phyloP scores from a whole-genome alignment of 23 tunicate genomes.

The Halocynthia aurantium region DNA sequence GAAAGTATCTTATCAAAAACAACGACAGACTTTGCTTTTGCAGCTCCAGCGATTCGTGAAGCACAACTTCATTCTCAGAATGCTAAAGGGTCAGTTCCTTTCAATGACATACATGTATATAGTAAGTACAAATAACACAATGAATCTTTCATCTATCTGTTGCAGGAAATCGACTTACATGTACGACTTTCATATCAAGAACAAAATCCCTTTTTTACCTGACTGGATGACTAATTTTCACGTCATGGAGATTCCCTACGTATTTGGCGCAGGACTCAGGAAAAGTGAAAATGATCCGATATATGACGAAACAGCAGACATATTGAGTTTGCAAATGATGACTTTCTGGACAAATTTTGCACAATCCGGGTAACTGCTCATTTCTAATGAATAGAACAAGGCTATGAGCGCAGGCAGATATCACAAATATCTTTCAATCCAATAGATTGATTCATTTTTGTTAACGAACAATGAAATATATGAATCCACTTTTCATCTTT shows the following conservation, averaged over 20 bases:
- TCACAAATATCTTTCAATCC: too few species aligned
- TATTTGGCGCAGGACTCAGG: conserved; percentile 17
- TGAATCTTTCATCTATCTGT: background rate
- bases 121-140: background rate
- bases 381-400: background rate
- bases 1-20: conserved; percentile 1
- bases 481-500: background rate
- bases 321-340: conserved; percentile 17
- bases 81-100: conserved; percentile 7
- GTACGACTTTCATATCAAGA: conserved; percentile 21
- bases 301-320: background rate
- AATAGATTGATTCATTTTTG: too few species aligned
- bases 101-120: background rate
- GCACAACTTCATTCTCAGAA: conserved; percentile 3
- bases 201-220: background rate
- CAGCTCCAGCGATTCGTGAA: conserved; percentile 21
- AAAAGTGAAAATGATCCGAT: background rate
- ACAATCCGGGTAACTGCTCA: conserved; percentile 9
- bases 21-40: conserved; percentile 14
- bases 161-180: conserved; percentile 15
- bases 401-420: background rate
- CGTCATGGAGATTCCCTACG: conserved; percentile 14
- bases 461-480: too few species aligned
- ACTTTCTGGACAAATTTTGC: conserved; percentile 29
- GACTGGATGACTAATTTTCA: conserved; percentile 15